Base-by-base conservation (phyloP, 2,113 vertebrate species). In the Coptodon rendalli region DNA sequence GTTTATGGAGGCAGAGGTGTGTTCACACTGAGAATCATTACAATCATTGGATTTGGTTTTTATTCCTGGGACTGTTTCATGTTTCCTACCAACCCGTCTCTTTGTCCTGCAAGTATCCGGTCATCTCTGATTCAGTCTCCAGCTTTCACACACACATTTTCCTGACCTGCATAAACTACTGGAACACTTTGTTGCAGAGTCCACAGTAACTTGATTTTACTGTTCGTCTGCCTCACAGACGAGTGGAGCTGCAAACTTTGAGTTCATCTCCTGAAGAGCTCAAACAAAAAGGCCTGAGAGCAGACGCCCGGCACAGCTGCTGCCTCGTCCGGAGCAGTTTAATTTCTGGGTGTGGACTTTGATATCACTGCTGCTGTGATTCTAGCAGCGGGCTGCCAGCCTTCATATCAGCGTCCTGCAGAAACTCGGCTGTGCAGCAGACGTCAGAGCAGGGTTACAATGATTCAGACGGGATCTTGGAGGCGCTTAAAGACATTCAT, bases 231-330 rank as follows among this genome's bases (percentile, higher is more conserved):
- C 16, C 2, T 29, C 9, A 2, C 14, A 76, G 24, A 17, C 9
- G n/a, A 24, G 34, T 5, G 6, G 0, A 40, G 19, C 66, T 24
- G 34, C 56, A 40, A 2, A 13, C 3, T 5, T 45, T 48, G 24
- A 16, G 2, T 56, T 12, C 24, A 56, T 10, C 9, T 56, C 22
- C 10, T 13, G 53, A 56, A 56, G 9, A 12, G 5, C 53, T 22
- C 53, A 6, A 11, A 54, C 38, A 11, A 52, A 52, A 52, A n/a
- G 50, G 50, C 19, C 50, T 2, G 54, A 31, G 36, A 71, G 36
- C 36, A 68, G 34, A 22, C 19, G 6, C 6, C 24, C 34, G 13
- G 27, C 68, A 45, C 68, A 10, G 68, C 71, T 12, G 43, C 43
- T 7, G 19, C 34, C 63, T 68, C 19, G 1, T 71, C 7, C 5